A percentile compares a stretch with the other conserved stretches of the same genome.
Conservation (phyloP, 2,888 invertebrate genomes). For the Petrolisthes manimaculis region DNA sequence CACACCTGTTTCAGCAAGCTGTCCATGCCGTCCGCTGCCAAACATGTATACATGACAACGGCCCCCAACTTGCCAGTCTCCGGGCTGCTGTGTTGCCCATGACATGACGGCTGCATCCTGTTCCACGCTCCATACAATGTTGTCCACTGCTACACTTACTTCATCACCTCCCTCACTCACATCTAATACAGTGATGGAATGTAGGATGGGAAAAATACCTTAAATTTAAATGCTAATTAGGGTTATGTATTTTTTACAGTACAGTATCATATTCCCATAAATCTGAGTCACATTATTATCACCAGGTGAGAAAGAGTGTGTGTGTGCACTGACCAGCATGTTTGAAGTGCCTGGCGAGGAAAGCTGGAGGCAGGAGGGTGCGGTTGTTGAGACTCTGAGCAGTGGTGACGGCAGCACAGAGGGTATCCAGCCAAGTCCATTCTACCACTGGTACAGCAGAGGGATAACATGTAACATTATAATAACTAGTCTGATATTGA, state of each 20-base stretch:
- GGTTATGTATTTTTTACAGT: no score
- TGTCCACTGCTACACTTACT: constrained; percentile 70
- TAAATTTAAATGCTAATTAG: no score
- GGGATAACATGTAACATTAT: neutral
- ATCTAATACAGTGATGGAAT: neutral
- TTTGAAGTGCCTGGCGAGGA: constrained; percentile 67
- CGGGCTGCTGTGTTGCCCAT: constrained; percentile 76
- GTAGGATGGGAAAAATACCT: no score
- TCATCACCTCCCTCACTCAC: constrained; percentile 59
- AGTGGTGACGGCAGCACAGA: constrained; percentile 74
- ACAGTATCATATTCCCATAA: no score
- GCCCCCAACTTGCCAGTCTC: constrained; percentile 78
- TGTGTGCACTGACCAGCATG: constrained; percentile 47
- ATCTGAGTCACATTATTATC: no score
- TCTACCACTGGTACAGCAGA: constrained; percentile 69
- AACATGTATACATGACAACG: constrained; percentile 76
- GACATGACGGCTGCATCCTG: constrained; percentile 76
- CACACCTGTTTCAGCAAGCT: constrained; percentile 74
- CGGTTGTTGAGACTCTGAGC: constrained; percentile 74
- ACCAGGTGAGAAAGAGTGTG: no score
- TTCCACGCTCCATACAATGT: constrained; percentile 74
- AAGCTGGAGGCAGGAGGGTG: constrained; percentile 71
- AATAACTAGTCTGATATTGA: neutral
- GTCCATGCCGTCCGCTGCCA: constrained; percentile 78
- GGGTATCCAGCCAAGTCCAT: constrained; percentile 76